Evolutionary conservation across 2,888 invertebrate genomes (phyloP), one percentile per base, ranked within the genome.

Genomic region (Cheilosia vernalis): DNA sequence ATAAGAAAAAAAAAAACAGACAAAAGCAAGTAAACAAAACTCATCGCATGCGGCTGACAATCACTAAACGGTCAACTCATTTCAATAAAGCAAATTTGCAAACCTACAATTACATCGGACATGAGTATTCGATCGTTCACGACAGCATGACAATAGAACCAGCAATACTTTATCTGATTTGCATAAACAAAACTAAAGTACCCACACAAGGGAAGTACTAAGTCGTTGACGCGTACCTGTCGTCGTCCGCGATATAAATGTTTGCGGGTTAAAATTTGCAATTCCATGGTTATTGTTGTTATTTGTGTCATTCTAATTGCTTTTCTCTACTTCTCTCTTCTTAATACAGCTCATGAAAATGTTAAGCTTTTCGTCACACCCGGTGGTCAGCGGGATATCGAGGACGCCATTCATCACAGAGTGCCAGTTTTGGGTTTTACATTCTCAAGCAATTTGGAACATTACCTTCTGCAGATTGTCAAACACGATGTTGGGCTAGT

Each of bases 381-480:
- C 33, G 89, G 89, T 30, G 88, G 88, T 40, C 89, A 89, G 74
- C 74, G 88, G 4, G 89, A 89, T 64, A 87, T 89, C 6, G 88
- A 89, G 79, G 89, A 89, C 83, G 88, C 89, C 58, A 88, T 89
- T 69, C 88, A 89, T 80, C 87, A 88, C 70, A 69, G 78, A 44
- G 88, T 88, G n/a, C 89, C 89, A 15, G 86, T 88, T 44, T 66
- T 89, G 19, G 89, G 89, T 24, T 86, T 89, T n/a, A 87, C 88
- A 61, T 88, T 88, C 67, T 88, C 88, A 5, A 87, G 84, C 30
- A 88, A 78, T 56, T 66, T 88, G 33, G 89, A 89, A 60, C 89
- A 89, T 70, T 89, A 89, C 72, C 76, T 89, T 13, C 24, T 87
- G n/a, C 88, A 89, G 81, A 87, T 89, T 60, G 64, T 86, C 51